Percentiles rank a stretch among this genome's conserved stretches.
Evolutionary conservation across 1,140 invertebrate genomes (phyloP).

Genomic region (Cardiocondyla obscurior): DNA sequence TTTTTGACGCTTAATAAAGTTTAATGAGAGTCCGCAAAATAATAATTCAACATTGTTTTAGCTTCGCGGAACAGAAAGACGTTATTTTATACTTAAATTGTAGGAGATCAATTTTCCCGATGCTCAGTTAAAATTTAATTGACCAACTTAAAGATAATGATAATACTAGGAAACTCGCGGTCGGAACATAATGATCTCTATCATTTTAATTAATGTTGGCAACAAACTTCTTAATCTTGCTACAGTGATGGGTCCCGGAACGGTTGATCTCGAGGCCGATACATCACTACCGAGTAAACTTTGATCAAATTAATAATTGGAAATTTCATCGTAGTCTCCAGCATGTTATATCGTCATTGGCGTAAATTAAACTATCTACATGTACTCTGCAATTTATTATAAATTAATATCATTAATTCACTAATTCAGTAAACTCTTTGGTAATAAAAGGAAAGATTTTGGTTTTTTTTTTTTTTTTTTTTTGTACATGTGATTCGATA

Average conservation of each 20-base stretch:
- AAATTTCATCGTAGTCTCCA: not conserved
- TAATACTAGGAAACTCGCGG: not conserved
- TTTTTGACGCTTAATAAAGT: not conserved
- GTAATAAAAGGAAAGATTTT: no score
- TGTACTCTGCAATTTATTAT: not conserved
- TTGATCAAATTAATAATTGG: conserved; percentile 17
- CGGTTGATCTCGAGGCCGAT: not conserved
- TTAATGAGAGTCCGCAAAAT: not conserved
- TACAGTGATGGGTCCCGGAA: not conserved
- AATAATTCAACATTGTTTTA: not conserved
- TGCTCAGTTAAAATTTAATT: conserved; percentile 19
- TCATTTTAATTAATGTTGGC: conserved; percentile 40
- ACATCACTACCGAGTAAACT: not conserved
- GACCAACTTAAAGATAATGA: not conserved
- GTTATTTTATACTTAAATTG: not conserved
- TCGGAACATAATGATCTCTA: conserved; percentile 18
- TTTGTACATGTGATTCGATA: no score
- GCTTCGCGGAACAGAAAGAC: not conserved
- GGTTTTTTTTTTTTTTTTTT: no score
- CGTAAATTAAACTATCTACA: not conserved
- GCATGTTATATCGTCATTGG: not conserved
- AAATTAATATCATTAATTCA: not conserved
- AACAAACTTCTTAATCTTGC: conserved; percentile 44
- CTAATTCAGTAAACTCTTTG: no score
- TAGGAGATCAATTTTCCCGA: not conserved